Conservation (phyloP, 2,888 invertebrate species). For the Drosophila diplacantha region DNA sequence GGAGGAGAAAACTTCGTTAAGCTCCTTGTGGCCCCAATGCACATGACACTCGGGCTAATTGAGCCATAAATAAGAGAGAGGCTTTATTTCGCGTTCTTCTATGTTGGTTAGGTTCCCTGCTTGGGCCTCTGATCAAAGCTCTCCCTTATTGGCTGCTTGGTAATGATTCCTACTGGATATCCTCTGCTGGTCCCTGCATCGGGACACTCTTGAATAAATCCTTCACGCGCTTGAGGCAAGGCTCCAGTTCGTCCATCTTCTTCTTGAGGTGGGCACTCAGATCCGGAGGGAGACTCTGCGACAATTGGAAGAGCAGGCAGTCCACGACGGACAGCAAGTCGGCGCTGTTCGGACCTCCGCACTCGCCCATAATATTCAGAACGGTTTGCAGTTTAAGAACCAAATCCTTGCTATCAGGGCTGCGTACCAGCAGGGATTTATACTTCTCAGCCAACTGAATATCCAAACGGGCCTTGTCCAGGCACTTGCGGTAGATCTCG, state of each 20-base stretch:
- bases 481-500: slow-evolving; percentile 38
- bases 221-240: slow-evolving; percentile 1
- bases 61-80: slow-evolving; percentile 29
- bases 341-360: slow-evolving; percentile 22
- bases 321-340: slow-evolving; percentile 36
- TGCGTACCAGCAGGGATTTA: slow-evolving; percentile 5
- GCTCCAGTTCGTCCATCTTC: not conserved
- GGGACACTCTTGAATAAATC: not conserved
- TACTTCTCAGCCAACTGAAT: slow-evolving; percentile 18
- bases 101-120: not conserved
- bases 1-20: not conserved
- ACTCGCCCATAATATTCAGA: slow-evolving; percentile 44
- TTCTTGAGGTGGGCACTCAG: slow-evolving; percentile 9
- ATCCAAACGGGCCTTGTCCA: slow-evolving; percentile 32
- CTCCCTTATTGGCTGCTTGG: not conserved
- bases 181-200: not conserved
- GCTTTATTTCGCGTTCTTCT: slow-evolving; percentile 13
- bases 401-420: slow-evolving; percentile 17
- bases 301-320: slow-evolving; percentile 28
- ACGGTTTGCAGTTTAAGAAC: slow-evolving; percentile 47
- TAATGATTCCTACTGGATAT: not conserved
- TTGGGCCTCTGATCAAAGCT: not conserved
- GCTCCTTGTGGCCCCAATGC: slow-evolving; percentile 16
- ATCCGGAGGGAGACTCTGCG: slow-evolving; percentile 22
- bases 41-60: slow-evolving; percentile 34